These are phyloP conservation scores for Phymatocera aterrima DNA, from an alignment of 2,888 invertebrate species.

Conservation along the genomic window DNA sequence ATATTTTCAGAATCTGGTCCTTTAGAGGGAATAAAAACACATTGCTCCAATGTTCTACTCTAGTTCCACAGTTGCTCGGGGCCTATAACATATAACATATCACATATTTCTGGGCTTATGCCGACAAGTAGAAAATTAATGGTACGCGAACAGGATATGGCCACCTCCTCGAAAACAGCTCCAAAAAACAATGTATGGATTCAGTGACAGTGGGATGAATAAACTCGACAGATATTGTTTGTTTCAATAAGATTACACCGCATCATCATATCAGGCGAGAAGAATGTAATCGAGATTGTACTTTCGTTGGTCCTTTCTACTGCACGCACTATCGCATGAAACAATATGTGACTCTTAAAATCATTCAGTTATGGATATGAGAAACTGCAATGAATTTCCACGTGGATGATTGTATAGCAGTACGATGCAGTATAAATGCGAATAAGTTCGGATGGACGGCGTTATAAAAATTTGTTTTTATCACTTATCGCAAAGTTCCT, in stretches of 20 bases:
- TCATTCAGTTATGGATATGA: too few species aligned
- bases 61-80: constrained; percentile 30
- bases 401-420: background rate
- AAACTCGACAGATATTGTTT: background rate
- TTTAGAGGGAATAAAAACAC: constrained; percentile 39
- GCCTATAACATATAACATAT: constrained; percentile 55
- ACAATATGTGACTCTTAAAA: too few species aligned
- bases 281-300: background rate
- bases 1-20: constrained; percentile 36
- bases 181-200: constrained; percentile 19
- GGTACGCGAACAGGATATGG: constrained; percentile 52
- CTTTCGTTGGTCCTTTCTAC: too few species aligned
- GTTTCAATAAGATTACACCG: background rate
- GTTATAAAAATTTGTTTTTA: background rate
- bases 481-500: constrained; percentile 17
- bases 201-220: background rate
- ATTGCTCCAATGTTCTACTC: constrained; percentile 26
- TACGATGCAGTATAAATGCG: background rate
- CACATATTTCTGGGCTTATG: constrained; percentile 59
- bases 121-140: constrained; percentile 55
- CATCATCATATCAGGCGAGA: background rate
- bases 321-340: too few species aligned
- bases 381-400: background rate
- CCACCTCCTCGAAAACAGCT: constrained; percentile 23
- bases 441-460: background rate